A percentile compares a stretch with the other conserved stretches of the same genome.
phyloP scores from a whole-genome alignment of 2,797 vertebrate species.

The Knipowitschia caucasica region DNA sequence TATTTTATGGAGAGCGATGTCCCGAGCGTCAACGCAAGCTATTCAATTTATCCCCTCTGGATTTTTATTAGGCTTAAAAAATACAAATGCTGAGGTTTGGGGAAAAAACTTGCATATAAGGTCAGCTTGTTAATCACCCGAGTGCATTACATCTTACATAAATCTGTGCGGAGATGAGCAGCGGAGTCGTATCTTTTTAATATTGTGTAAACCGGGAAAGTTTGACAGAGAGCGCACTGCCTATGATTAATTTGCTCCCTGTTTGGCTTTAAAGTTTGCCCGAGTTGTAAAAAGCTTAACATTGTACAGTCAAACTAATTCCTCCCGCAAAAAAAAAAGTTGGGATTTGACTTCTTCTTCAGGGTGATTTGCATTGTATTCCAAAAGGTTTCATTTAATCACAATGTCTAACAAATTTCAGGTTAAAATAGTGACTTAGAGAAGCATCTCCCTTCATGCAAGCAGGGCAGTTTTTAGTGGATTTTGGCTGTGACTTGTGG shows the following conservation, averaged over 20 bases:
- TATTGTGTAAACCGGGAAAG: conserved; percentile 19
- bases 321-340: background rate
- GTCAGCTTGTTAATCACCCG: conserved; percentile 46
- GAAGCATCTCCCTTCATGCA: too few relatives aligned
- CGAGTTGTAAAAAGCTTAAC: conserved; percentile 22
- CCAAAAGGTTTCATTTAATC: too few relatives aligned
- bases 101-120: conserved; percentile 35
- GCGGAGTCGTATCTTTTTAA: conserved; percentile 27
- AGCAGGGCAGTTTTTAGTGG: too few relatives aligned
- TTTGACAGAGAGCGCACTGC: conserved; percentile 30
- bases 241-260: conserved; percentile 41
- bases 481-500: too few relatives aligned
- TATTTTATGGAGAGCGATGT: conserved; percentile 63
- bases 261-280: conserved; percentile 30
- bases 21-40: conserved; percentile 45
- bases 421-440: too few relatives aligned
- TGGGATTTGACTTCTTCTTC: background rate
- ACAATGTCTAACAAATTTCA: too few relatives aligned
- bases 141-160: conserved; percentile 24
- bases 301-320: conserved; percentile 1
- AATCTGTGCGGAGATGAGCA: conserved; percentile 15
- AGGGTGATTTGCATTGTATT: background rate
- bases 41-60: conserved; percentile 50
- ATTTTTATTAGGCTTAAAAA: conserved; percentile 43
- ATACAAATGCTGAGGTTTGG: conserved; percentile 45